phyloP scores from a whole-genome alignment of 2,888 invertebrate species.

The Chloroclysta siterata region DNA sequence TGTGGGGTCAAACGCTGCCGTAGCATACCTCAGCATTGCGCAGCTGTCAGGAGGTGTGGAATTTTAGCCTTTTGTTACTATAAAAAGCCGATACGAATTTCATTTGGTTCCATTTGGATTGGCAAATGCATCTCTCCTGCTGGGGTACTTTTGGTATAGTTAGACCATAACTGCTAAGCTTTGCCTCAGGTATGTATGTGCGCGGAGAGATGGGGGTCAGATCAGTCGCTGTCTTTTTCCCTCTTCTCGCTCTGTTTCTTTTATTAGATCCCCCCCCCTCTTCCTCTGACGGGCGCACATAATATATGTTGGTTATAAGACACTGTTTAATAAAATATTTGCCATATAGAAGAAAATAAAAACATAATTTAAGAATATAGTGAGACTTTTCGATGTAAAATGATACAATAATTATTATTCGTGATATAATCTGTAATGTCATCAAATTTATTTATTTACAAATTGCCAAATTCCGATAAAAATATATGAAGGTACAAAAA shows the following conservation, averaged over 20 bases:
- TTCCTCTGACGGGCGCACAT: no score
- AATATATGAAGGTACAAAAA: not conserved
- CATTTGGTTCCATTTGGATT: constrained; percentile 1
- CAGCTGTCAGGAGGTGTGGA: not conserved
- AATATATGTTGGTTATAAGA: not conserved
- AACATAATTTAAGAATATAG: not conserved
- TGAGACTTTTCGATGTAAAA: not conserved
- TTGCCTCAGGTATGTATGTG: no score
- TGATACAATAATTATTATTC: not conserved
- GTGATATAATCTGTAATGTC: not conserved
- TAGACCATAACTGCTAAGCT: no score
- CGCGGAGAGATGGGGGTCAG: no score
- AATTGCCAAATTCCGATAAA: constrained; percentile 8
- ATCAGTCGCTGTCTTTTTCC: no score
- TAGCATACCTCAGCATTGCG: not conserved
- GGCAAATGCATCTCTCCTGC: constrained; percentile 6
- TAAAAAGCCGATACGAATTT: constrained; percentile 1
- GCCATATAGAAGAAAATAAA: no score
- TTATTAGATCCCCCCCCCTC: no score
- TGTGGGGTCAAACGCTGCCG: not conserved
- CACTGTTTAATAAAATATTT: no score
- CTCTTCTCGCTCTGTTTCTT: no score
- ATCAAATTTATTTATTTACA: not conserved
- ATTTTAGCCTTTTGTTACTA: not conserved
- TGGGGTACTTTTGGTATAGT: not conserved